A percentile compares a stretch with the other conserved stretches of the same genome.
Evolutionary conservation across 2,888 invertebrate species (phyloP).

Genomic region (Amphiduros pacificus): DNA sequence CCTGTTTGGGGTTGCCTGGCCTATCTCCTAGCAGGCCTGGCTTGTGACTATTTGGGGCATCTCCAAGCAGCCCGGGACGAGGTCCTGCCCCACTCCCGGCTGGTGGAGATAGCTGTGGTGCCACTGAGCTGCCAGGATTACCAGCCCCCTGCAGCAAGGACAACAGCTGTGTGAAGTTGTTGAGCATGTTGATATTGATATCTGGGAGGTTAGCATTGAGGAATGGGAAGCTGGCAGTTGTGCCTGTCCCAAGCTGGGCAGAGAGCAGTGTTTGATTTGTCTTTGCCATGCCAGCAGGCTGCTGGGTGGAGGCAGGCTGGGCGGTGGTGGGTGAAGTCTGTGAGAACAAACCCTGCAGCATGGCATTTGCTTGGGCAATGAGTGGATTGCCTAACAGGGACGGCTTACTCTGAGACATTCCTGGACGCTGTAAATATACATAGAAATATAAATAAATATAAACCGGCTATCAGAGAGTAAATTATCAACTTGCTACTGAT

Average conservation of each 20-base stretch:
- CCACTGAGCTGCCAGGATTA: neutral
- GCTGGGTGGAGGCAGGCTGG: neutral
- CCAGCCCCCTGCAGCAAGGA: neutral
- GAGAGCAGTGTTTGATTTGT: neutral
- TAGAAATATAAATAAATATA: neutral
- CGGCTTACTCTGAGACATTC: conserved; percentile 21
- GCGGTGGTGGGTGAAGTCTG: conserved; percentile 1
- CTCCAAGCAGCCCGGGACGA: neutral
- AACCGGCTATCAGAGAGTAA: too few relatives aligned
- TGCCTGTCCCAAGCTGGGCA: too few relatives aligned
- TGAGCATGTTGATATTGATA: conserved; percentile 14
- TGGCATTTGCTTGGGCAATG: conserved; percentile 51
- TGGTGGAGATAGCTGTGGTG: neutral
- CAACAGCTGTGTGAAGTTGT: conserved; percentile 12
- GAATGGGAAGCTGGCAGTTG: neutral
- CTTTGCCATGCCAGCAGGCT: neutral
- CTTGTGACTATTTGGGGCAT: neutral
- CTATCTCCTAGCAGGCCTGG: conserved; percentile 12
- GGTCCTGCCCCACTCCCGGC: neutral
- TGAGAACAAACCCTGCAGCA: conserved; percentile 58
- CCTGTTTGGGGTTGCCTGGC: conserved; percentile 1
- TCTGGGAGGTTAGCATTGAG: neutral
- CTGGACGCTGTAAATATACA: neutral
- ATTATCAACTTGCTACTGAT: too few relatives aligned
- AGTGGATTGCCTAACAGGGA: conserved; percentile 58